phyloP scores from a whole-genome alignment of 2,113 vertebrate genomes.

The Triplophysa dalaica region DNA sequence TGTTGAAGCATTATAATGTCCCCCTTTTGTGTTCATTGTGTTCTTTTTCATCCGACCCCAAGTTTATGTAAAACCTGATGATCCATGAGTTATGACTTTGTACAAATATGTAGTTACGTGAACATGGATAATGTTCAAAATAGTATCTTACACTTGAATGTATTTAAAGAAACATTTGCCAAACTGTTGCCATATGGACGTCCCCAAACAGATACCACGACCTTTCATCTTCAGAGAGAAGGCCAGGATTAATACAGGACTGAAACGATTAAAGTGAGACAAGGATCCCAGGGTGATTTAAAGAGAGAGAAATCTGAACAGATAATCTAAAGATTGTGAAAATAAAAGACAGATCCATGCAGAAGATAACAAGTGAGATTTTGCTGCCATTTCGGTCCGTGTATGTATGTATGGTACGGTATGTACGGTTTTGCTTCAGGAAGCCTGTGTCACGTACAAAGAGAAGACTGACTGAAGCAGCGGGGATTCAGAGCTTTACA shows the following conservation, averaged over 20 bases:
- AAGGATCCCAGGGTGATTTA: background rate
- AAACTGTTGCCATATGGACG: constrained; percentile 12
- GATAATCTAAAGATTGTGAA: background rate
- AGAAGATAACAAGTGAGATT: background rate
- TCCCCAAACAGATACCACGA: background rate
- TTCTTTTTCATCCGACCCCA: no score
- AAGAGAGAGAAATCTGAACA: background rate
- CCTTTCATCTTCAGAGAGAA: constrained; percentile 33
- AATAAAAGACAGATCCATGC: background rate
- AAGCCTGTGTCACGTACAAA: constrained; percentile 31
- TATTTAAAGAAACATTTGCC: background rate
- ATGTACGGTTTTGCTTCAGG: background rate
- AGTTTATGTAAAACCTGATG: no score
- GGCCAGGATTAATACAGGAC: constrained; percentile 15
- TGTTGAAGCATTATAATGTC: no score
- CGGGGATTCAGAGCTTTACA: constrained; percentile 4
- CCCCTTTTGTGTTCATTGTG: no score
- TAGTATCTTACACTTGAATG: background rate
- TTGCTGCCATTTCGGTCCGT: background rate
- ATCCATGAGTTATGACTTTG: no score
- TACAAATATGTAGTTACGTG: no score
- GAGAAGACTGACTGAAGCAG: constrained; percentile 4
- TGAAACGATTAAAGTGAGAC: background rate
- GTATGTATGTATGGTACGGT: background rate
- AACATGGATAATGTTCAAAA: no score